Evolutionary conservation across 2,888 invertebrate species (phyloP), one percentile per base, ranked within the genome.

Genomic region (Sinelater perroti): DNA sequence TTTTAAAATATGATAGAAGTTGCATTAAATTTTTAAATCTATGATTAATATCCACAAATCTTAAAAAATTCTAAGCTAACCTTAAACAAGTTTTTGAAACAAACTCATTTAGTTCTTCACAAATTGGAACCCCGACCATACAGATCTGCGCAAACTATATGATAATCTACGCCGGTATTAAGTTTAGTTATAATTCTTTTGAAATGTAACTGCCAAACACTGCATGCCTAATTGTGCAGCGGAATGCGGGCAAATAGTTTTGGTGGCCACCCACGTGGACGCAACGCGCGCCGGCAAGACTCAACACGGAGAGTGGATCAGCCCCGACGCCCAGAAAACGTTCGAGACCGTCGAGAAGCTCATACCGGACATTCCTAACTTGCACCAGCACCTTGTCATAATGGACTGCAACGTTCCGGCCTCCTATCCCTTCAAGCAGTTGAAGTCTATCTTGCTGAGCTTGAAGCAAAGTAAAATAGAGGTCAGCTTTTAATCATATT

Each of bases 231-330:
- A 35, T 16, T 13, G 35, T n/a, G n/a, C 68, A 86, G 86, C 83
- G 61, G 81, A 82, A 62, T 82, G 83, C 70, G 88, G 88, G 8
- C 80, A 81, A 65, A 80, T 88, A n/a, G 75, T 86, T 6, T 73
- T 89, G 30, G 79, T 88, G 2, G 88, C 84, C 3, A 87, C 87
- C 0, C 87, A 88, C 69, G 85, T 85, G 1, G 86, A 87, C 66
- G 74, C 77, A 10, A 79, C 80, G 1, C 70, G 80, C 36, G 82
- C 83, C 35, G 77, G 78, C 6, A 80, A 81, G 67, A 82, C 81
- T 40, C 76, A 80, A 38, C 77, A 81, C 45, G 86, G 86, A 14
- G 84, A 85, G 64, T 84, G 81, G 75, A 73, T 80, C n/a, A 81
- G 82, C 64, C 80, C 82, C 3, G 83, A 84, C 62, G 82, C 82